Percentiles rank a stretch among this genome's conserved stretches.
Conservation (phyloP, 1,140 invertebrate species). For the Euwallacea fornicatus region DNA sequence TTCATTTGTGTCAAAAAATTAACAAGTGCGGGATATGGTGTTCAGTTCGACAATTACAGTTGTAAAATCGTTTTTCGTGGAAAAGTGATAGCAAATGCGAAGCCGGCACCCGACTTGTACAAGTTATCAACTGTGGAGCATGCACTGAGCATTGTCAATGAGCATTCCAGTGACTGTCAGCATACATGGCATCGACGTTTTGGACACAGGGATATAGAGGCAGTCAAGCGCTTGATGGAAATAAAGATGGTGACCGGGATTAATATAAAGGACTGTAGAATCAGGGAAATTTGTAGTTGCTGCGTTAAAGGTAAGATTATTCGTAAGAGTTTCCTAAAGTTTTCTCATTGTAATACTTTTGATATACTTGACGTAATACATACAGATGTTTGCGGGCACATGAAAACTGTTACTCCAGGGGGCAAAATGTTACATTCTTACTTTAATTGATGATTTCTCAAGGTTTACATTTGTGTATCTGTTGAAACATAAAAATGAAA, state of each 20-base stretch:
- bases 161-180: background rate
- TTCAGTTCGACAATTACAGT: slow-evolving; percentile 3
- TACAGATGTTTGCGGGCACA: slow-evolving; percentile 45
- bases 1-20: slow-evolving; percentile 34
- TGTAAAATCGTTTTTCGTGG: slow-evolving; percentile 39
- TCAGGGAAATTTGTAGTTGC: background rate
- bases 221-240: slow-evolving; percentile 30
- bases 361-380: slow-evolving; percentile 49
- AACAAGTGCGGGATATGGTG: slow-evolving; percentile 16
- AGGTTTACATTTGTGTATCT: slow-evolving; percentile 50
- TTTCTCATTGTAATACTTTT: slow-evolving; percentile 6
- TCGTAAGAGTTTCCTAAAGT: slow-evolving; percentile 41
- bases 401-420: slow-evolving; percentile 45
- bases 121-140: slow-evolving; percentile 6
- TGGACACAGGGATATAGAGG: background rate
- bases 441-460: slow-evolving; percentile 52
- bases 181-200: slow-evolving; percentile 1
- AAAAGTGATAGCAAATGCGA: slow-evolving; percentile 22
- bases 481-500: slow-evolving; percentile 48
- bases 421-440: slow-evolving; percentile 50
- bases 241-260: slow-evolving; percentile 33
- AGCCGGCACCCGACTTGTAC: slow-evolving; percentile 41
- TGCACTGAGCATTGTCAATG: background rate
- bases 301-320: slow-evolving; percentile 49
- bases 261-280: background rate